A percentile compares a stretch with the other conserved stretches of the same genome.
phyloP scores from a whole-genome alignment of 2,797 vertebrate species.

The Neosilurus mollespiculum region DNA sequence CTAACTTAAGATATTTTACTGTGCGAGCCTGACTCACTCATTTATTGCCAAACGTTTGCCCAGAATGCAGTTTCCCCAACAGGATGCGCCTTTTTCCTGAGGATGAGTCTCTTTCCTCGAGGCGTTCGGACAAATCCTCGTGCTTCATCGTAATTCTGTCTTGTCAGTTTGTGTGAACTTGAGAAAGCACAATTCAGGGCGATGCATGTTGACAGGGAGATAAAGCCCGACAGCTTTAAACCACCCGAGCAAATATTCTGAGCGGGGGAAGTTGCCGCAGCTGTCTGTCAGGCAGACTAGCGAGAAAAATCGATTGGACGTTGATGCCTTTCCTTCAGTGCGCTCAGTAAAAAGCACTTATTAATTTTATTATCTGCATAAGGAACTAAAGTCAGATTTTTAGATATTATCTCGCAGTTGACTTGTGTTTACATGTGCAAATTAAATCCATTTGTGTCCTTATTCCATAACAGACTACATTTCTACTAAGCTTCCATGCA shows the following conservation, averaged over 20 bases:
- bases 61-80: slow-evolving; percentile 29
- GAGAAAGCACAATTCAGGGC: slow-evolving; percentile 18
- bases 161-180: slow-evolving; percentile 12
- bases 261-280: neutral
- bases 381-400: neutral
- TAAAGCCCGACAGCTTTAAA: slow-evolving; percentile 12
- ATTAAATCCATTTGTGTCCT: no score
- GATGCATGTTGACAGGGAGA: slow-evolving; percentile 23
- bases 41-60: slow-evolving; percentile 25
- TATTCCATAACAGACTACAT: no score
- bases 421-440: no score
- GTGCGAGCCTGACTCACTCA: neutral
- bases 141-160: slow-evolving; percentile 7
- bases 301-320: neutral
- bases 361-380: neutral
- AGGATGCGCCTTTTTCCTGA: slow-evolving; percentile 4
- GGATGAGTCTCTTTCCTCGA: slow-evolving; percentile 21
- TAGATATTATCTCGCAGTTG: neutral
- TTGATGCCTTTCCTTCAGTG: neutral
- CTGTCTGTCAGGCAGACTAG: slow-evolving; percentile 18
- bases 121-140: slow-evolving; percentile 4
- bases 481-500: no score
- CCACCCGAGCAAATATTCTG: slow-evolving; percentile 10
- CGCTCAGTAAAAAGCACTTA: neutral
- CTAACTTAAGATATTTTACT: neutral